Base-by-base conservation (phyloP, 53 echinoderm and acorn worm genomes). In the Echinometra lucunter region DNA sequence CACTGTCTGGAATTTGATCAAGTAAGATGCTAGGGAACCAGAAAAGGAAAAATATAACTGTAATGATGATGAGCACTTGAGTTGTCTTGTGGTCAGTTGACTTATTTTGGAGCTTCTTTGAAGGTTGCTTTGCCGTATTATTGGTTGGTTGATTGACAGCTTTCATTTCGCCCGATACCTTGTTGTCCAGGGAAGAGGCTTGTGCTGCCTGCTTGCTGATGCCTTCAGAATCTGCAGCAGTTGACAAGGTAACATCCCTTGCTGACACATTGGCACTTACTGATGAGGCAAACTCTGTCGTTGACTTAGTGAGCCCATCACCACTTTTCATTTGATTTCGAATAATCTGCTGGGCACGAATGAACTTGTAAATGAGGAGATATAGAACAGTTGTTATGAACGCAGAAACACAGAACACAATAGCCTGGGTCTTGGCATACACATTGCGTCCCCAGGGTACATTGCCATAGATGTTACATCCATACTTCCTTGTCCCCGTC, bases 61-160 rank as follows among this genome's bases (percentile, higher is more conserved):
- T 74, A 74, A 92, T 92, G 74, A 92, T 72, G 92, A 92, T 92
- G 45, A 92, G 44, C 15, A 72, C 66, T 34, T 72, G 92, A 25
- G 92, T 92, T 1, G 45, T 47, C 53, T 72, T 92, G 74, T 92
- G 92, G 28, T 92, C 92, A 70, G 92, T 47, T 7, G 66, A n/a
- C 3, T 57, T 9, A 27, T 25, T 32, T 63, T 57, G 66, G 8
- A 23, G 21, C 38, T 63, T 90, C 90, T 58, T 63, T 19, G 23
- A 44, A 23, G 69, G 32, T 69, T 69, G 30, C 83, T 82, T 38
- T 82, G 5, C 18, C 57, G 27, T n/a, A 6, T 21, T 25, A 6
- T 25, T 32, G 66, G 23, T 25, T 18, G 38, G 90, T 10, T 28
- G 21, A 30, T 1, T 1, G 34, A 6, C 13, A 11, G 88, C 13